These are phyloP conservation scores for Musca vetustissima DNA, from an alignment of 1,140 invertebrate species.

Conservation along the genomic window DNA sequence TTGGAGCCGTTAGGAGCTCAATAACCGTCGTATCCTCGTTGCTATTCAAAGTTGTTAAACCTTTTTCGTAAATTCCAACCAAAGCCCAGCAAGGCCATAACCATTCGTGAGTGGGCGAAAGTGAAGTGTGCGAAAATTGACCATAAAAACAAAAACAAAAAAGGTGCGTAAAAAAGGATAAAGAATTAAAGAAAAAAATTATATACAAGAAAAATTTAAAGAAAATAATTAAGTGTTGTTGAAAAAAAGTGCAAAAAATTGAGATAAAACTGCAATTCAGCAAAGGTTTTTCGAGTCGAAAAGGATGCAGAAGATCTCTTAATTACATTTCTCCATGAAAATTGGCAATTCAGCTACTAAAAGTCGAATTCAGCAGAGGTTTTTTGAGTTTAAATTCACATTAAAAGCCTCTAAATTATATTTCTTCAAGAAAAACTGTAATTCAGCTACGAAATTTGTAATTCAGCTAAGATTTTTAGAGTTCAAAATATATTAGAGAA, in stretches of 20 bases:
- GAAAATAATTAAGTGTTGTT: no score
- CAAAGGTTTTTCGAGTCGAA: neutral
- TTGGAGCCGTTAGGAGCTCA: constrained; percentile 28
- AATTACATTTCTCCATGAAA: neutral
- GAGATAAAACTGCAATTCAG: neutral
- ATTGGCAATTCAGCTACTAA: neutral
- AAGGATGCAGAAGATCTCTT: no score
- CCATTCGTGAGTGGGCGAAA: constrained; percentile 28
- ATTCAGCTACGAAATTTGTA: neutral
- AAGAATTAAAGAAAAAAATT: no score
- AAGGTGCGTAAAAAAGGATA: constrained; percentile 9
- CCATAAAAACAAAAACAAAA: no score
- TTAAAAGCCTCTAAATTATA: neutral
- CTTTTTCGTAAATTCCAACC: neutral
- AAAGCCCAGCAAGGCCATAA: constrained; percentile 7
- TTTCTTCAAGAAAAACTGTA: neutral
- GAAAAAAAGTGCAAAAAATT: no score
- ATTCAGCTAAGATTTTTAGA: neutral
- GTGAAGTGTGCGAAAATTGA: neutral
- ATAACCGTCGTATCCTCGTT: neutral
- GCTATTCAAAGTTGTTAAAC: constrained; percentile 6
- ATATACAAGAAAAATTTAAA: neutral
- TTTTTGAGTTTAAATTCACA: neutral
- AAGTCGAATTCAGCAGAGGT: neutral
- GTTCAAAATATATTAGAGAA: neutral